Conservation (phyloP, 2,797 vertebrate species). For the Darevskia mixta region DNA sequence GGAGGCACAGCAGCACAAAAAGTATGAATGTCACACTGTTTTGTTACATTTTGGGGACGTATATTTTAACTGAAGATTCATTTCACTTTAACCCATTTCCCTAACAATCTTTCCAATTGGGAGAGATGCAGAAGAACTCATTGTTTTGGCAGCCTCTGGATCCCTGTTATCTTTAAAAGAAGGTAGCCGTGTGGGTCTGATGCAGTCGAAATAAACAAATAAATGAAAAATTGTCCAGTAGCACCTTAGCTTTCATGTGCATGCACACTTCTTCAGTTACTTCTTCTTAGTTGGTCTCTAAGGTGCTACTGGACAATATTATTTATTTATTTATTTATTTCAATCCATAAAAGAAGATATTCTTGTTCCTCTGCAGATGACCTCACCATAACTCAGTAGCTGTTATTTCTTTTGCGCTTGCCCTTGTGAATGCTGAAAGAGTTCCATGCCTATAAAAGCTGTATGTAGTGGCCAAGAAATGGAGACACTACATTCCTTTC, state of each 20-base stretch:
- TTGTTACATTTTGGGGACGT: constrained; percentile 61
- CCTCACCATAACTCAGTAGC: constrained; percentile 1
- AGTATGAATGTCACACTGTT: constrained; percentile 75
- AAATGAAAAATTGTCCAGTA: no score
- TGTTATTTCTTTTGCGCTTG: neutral
- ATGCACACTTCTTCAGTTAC: no score
- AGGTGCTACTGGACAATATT: no score
- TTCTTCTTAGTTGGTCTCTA: no score
- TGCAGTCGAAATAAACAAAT: no score
- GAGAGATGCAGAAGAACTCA: constrained; percentile 1
- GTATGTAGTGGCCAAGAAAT: neutral
- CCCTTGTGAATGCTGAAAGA: constrained; percentile 24
- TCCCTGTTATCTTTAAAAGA: neutral
- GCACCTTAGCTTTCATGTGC: no score
- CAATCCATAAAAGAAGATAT: neutral
- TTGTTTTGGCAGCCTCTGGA: neutral
- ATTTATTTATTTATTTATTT: no score
- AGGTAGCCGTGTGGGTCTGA: neutral
- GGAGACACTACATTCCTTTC: neutral
- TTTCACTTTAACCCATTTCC: constrained; percentile 38
- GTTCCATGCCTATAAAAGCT: neutral
- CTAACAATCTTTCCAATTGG: constrained; percentile 8
- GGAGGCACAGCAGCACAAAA: constrained; percentile 65
- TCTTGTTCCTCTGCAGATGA: accelerated
- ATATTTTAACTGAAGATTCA: constrained; percentile 63